These are phyloP conservation scores for Sanderia malayensis DNA, from an alignment of 30 jellyfish, hydroid and myxozoan genomes.

Conservation along the genomic window DNA sequence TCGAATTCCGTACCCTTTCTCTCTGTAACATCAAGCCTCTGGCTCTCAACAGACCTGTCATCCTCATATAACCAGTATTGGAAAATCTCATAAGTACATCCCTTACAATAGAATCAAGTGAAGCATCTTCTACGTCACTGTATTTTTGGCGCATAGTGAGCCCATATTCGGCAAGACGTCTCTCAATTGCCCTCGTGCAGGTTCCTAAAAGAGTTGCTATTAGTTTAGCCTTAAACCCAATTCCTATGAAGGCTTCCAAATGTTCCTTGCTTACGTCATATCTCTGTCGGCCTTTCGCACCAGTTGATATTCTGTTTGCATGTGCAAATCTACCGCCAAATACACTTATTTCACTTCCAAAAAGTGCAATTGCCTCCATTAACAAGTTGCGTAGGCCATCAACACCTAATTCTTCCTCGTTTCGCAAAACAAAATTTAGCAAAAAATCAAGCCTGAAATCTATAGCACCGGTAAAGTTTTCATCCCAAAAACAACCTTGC, in stretches of 20 bases:
- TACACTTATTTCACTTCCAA: background rate
- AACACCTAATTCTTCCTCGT: background rate
- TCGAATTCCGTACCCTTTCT: conserved; percentile 15
- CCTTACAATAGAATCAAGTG: background rate
- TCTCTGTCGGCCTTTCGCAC: background rate
- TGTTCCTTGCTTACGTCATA: background rate
- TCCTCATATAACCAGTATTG: background rate
- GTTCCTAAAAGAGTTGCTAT: background rate
- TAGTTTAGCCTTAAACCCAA: background rate
- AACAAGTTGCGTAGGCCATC: conserved; percentile 1
- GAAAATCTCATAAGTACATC: background rate
- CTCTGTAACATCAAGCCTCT: conserved; percentile 9
- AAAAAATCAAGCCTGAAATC: background rate
- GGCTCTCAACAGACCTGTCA: conserved; percentile 3
- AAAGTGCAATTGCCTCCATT: background rate
- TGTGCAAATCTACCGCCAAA: background rate
- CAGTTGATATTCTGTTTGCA: background rate
- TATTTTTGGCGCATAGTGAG: background rate
- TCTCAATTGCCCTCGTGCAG: background rate
- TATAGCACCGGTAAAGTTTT: background rate
- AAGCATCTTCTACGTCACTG: background rate
- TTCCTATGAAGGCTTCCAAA: background rate
- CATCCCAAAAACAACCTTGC: background rate
- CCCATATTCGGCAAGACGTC: background rate
- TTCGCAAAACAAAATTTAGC: background rate